phyloP scores from a whole-genome alignment of 1,140 invertebrate species.

The Conus ventricosus region DNA sequence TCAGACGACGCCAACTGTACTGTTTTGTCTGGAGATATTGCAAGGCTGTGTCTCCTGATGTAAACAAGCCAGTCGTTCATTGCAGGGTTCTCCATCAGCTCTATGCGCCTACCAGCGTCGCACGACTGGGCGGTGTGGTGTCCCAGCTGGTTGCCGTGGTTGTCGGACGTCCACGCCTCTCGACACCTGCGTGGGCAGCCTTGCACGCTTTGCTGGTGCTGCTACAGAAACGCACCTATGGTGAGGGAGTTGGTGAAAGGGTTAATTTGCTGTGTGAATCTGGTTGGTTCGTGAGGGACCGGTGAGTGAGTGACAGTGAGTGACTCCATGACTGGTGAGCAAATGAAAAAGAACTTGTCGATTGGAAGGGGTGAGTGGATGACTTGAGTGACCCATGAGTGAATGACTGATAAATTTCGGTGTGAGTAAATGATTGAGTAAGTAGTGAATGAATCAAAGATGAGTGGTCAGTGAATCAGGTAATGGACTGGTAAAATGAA shows the following conservation, averaged over 20 bases:
- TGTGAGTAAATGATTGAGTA: too few relatives aligned
- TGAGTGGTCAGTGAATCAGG: too few relatives aligned
- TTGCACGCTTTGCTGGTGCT: constrained; percentile 59
- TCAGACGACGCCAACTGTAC: too few relatives aligned
- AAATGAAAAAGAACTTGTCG: not conserved
- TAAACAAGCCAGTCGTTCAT: not conserved
- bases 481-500: too few relatives aligned
- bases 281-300: not conserved
- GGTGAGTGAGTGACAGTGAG: not conserved
- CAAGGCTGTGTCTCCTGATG: too few relatives aligned
- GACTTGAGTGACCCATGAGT: too few relatives aligned
- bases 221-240: constrained; percentile 55
- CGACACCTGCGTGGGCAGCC: constrained; percentile 56
- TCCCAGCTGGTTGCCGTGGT: constrained; percentile 62
- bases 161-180: constrained; percentile 52
- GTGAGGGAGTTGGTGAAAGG: constrained; percentile 40
- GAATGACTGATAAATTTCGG: too few relatives aligned
- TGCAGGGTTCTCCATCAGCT: constrained; percentile 31
- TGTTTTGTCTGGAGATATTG: too few relatives aligned
- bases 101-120: constrained; percentile 55
- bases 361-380: too few relatives aligned
- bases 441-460: too few relatives aligned
- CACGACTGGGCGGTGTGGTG: constrained; percentile 62
- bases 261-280: not conserved
- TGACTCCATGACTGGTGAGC: not conserved